Base-by-base conservation (phyloP, 2,797 vertebrate genomes). In the Pseudochirops corinnae region DNA sequence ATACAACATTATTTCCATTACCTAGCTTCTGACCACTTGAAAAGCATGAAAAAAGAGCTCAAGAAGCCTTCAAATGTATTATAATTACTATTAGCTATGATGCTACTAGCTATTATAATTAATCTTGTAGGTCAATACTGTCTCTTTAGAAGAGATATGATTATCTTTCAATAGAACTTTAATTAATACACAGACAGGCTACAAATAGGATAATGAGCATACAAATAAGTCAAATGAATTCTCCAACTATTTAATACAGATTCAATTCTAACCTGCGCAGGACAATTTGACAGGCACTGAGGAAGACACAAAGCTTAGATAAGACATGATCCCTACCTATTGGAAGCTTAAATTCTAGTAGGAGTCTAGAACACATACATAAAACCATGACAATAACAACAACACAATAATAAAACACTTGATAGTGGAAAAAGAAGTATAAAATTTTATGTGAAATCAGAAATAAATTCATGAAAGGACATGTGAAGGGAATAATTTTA, bases 81-180 rank as follows among this genome's bases (percentile, higher is more conserved):
- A 46, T 46, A 2, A 46, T 2, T 46, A 46, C 46, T 46, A 46
- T 46, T 46, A 46, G 46, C 46, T 46, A 46, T 46, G 1, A 46
- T 46, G 2, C 46, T 46, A 46, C 46, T 46, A 74, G 2, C 18
- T 39, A 21, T n/a, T 39, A 39, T 24, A 74, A 74, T 93, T 55
- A 31, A 16, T 26, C 56, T 50, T 90, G n/a, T 92, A 94, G 91
- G 55, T 12, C 55, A 94, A 50, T n/a, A 56, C 9, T 74, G 67
- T 95, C 74, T 56, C 53, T 87, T 94, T 53, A 95, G 39, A 93
- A 91, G 29, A 93, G 16, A 93, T 93, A 46, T 91, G 31, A 56
- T 94, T 94, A 56, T 52, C n/a, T 92, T 93, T 92, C 50, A 18
- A 91, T 57, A 90, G 55, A 90, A 90, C 55, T 95, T 97, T 53